Base-by-base conservation (phyloP, 2,797 vertebrate genomes). In the Pipistrellus pygmaeus region DNA sequence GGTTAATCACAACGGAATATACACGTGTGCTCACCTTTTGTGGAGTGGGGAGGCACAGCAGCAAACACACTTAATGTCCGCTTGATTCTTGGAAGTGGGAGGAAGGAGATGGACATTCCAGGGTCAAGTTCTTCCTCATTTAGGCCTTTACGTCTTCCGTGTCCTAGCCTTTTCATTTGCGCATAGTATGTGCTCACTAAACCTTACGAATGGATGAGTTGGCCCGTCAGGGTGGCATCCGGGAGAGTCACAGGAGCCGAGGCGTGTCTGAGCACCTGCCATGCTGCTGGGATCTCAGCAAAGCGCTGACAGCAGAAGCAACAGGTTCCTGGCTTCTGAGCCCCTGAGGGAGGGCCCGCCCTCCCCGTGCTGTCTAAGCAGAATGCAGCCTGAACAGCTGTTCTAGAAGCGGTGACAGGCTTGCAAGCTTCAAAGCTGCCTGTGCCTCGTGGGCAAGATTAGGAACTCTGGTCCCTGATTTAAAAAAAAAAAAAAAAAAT, bases 1-100 rank as follows among this genome's bases (percentile, higher is more conserved):
- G 91, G 78, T 94, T 78, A 80, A 17, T 80, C 55, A 83, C 15
- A 76, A 78, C 30, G 55, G 77, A 88, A n/a, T 85, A 11, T 38
- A 75, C 85, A 77, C 41, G 27, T 41, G n/a, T 17, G 8, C 7
- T 85, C 53, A 80, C 53, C 41, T 75, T 80, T 41, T 18, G 13
- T 17, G 32, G 64, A n/a, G n/a, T n/a, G n/a, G n/a, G n/a, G n/a
- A 11, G 27, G 55, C 44, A 72, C 1, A 11, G n/a, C 20, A 35
- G 14, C n/a, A 88, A 35, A 32, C 15, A 55, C 60, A 68, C n/a
- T 17, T 13, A 21, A 1, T 0, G 9, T 83, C 35, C 48, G 3
- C 81, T 84, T 30, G 68, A 4, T 32, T 94, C 75, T 46, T 4
- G 2, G 41, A 81, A 12, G 27, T 6, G 11, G 20, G 69, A 84